These are phyloP conservation scores for Jaculus jaculus DNA, from an alignment of 2,113 vertebrate species.

Conservation along the genomic window DNA sequence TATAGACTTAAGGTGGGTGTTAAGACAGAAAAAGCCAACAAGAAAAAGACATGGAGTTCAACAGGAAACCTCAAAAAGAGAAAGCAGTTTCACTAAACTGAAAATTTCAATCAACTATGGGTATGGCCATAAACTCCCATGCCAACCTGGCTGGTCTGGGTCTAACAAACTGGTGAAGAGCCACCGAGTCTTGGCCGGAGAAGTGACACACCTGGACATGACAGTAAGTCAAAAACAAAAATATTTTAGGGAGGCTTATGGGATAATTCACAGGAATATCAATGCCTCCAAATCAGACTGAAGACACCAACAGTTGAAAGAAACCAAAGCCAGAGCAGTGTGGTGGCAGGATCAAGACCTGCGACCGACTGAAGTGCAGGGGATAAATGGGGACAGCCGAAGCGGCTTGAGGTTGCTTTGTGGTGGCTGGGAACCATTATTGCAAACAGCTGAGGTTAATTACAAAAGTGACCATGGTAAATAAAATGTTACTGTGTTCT, in stretches of 20 bases:
- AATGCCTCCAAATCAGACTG: background rate
- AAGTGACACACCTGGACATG: background rate
- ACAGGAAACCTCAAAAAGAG: conserved; percentile 10
- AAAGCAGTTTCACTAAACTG: background rate
- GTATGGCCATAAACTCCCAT: background rate
- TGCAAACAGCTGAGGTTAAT: background rate
- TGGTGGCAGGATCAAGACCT: background rate
- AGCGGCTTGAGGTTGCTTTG: background rate
- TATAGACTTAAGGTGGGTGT: background rate
- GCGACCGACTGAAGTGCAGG: background rate
- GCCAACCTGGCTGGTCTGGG: background rate
- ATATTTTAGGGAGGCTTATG: background rate
- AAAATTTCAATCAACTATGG: conserved; percentile 17
- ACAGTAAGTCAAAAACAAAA: background rate
- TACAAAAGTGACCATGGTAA: background rate
- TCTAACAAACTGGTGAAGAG: background rate
- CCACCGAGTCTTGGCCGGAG: background rate
- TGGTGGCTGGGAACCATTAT: background rate
- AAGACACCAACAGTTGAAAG: background rate
- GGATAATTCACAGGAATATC: background rate
- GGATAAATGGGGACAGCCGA: background rate
- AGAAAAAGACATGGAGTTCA: background rate
- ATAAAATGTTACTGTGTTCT: background rate
- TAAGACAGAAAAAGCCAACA: conserved; percentile 50
- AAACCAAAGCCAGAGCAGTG: background rate